Evolutionary conservation across 2,888 invertebrate genomes (phyloP).

Genomic region (Lordiphosa andalusiaca): DNA sequence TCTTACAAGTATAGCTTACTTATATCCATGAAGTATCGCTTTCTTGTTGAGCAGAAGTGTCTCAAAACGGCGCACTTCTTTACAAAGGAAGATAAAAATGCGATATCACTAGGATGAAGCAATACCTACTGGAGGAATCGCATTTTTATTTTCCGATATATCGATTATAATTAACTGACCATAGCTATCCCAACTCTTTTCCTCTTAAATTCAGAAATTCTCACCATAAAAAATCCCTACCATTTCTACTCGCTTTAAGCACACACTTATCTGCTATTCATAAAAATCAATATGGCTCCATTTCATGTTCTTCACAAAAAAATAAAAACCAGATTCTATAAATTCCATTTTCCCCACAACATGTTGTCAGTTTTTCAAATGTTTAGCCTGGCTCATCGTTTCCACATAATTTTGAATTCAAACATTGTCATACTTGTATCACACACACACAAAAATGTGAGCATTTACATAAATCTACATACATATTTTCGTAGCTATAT

Average conservation of each 20-base stretch:
- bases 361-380: slow-evolving; percentile 24
- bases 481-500: slow-evolving; percentile 51
- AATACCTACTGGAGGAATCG: no score
- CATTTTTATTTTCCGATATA: no score
- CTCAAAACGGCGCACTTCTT: no score
- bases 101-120: no score
- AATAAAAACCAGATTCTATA: slow-evolving; percentile 15
- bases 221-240: no score
- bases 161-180: no score
- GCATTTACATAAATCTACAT: slow-evolving; percentile 56
- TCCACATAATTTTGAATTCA: slow-evolving; percentile 64
- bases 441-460: slow-evolving; percentile 34
- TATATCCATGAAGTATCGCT: no score
- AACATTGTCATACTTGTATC: slow-evolving; percentile 54
- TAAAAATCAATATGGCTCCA: slow-evolving; percentile 28
- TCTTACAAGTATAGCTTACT: no score
- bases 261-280: background rate
- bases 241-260: background rate
- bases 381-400: slow-evolving; percentile 59
- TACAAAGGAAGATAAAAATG: no score
- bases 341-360: slow-evolving; percentile 25
- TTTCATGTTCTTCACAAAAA: background rate
- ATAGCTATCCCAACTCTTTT: no score
- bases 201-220: background rate
- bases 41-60: no score